Base-by-base conservation (phyloP, 2,797 vertebrate genomes). In the Vireo griseus region DNA sequence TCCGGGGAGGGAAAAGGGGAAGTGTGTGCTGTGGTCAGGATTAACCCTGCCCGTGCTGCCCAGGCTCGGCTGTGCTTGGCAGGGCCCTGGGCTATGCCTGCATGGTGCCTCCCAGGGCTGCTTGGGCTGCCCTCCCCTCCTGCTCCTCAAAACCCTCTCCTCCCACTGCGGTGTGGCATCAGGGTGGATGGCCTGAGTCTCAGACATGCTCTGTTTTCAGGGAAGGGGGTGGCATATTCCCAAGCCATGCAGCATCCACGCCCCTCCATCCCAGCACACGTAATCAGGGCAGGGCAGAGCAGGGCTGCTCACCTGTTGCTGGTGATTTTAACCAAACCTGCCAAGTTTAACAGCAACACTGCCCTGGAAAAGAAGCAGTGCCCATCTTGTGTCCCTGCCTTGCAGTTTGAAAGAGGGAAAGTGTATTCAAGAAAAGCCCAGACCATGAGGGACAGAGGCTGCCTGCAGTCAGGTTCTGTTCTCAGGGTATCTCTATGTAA, bases 181-280 rank as follows among this genome's bases (percentile, higher is more conserved):
- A 31, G 42, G 35, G 42, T 0, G 2, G 44, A 44, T 66, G 54
- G 50, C 13, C 25, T 0, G 0, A 72, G 47, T 12, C 35, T 62
- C 65, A 45, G 63, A 61, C 92, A 25, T 0, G 1, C 11, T 48
- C 45, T 5, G 1, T 69, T 87, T 48, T 31, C 62, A 75, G 62
- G 39, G 29, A 78, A 35, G 2, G 2, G 37, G 52, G 12, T 1
- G 1, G 20, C 2, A 3, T 16, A 20, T 57, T 67, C 66, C 57
- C 66, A 42, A 47, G 25, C 2, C 1, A 9, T 24, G 62, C 48
- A 24, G 45, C 29, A 3, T 42, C 57, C 1, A 0, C 0, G 0
- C 31, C 25, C 58, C 57, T 80, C 73, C 6, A 0, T 58, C 52
- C 35, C 44, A 48, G 39, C 5, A 6, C 31, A 33, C 0, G 0